Evolutionary conservation across 2,888 invertebrate genomes (phyloP).

Genomic region (Altica lythri): DNA sequence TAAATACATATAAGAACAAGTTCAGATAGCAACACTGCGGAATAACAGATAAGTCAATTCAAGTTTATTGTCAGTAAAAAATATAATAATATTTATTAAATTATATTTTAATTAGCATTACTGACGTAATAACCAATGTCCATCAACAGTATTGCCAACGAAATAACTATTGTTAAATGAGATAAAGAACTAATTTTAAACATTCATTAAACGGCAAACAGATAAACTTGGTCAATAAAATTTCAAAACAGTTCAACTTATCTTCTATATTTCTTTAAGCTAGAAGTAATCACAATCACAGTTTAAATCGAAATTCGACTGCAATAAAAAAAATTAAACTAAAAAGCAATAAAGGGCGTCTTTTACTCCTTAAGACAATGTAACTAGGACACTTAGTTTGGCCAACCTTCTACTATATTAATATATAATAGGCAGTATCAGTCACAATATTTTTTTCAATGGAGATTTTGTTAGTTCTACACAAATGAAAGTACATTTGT

Average conservation of each 20-base stretch:
- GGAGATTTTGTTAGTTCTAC: no score
- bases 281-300: constrained; percentile 23
- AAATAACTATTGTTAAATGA: no score
- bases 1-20: no score
- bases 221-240: constrained; percentile 16
- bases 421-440: constrained; percentile 43
- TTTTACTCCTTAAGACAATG: neutral
- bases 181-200: no score
- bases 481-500: no score
- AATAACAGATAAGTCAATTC: no score
- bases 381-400: constrained; percentile 16
- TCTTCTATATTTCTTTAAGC: constrained; percentile 18
- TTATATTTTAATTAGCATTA: no score
- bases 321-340: constrained; percentile 9
- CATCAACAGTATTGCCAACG: no score
- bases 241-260: constrained; percentile 21
- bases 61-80: no score
- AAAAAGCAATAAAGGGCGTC: neutral
- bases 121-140: no score
- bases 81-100: no score
- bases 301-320: constrained; percentile 25
- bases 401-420: constrained; percentile 23
- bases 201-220: constrained; percentile 14
- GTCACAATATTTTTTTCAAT: constrained; percentile 37
- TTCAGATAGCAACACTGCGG: no score